A percentile compares a stretch with the other conserved stretches of the same genome.
Evolutionary conservation across 2,888 invertebrate species (phyloP).

Genomic region (Athripsodes cinereus): DNA sequence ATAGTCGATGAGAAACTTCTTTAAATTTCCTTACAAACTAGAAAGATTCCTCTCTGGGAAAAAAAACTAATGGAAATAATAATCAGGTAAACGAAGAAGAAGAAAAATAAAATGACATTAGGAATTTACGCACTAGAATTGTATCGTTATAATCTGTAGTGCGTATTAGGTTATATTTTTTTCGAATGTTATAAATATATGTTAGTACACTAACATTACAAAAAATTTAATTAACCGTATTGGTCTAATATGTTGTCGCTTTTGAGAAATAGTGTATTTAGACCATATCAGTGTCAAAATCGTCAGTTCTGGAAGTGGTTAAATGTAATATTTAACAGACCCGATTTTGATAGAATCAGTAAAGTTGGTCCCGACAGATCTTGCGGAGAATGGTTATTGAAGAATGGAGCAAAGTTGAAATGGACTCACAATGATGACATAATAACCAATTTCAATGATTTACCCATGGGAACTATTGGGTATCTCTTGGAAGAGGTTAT

Average conservation of each 20-base stretch:
- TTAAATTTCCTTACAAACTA: too few relatives aligned
- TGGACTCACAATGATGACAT: slow-evolving; percentile 56
- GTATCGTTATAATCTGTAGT: too few relatives aligned
- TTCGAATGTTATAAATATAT: too few relatives aligned
- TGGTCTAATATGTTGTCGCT: slow-evolving; percentile 14
- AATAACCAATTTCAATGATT: slow-evolving; percentile 63
- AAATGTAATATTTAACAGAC: slow-evolving; percentile 60
- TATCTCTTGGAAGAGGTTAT: slow-evolving; percentile 61
- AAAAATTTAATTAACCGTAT: too few relatives aligned
- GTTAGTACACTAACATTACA: too few relatives aligned
- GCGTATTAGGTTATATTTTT: too few relatives aligned
- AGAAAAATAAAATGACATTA: too few relatives aligned
- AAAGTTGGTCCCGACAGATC: slow-evolving; percentile 79
- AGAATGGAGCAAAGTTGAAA: slow-evolving; percentile 80
- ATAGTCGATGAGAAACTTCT: too few relatives aligned
- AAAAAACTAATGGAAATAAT: too few relatives aligned
- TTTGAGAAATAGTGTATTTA: slow-evolving; percentile 9
- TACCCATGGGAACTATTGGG: slow-evolving; percentile 57
- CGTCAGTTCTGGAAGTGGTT: slow-evolving; percentile 49
- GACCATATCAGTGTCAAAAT: slow-evolving; percentile 30
- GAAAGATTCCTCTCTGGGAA: too few relatives aligned
- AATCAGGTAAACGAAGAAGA: too few relatives aligned
- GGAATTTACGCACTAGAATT: too few relatives aligned
- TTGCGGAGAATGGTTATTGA: slow-evolving; percentile 93
- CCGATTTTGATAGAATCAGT: slow-evolving; percentile 61